A percentile compares a stretch with the other conserved stretches of the same genome.
Evolutionary conservation across 2,797 vertebrate species (phyloP).

Genomic region (Remorina albescens): DNA sequence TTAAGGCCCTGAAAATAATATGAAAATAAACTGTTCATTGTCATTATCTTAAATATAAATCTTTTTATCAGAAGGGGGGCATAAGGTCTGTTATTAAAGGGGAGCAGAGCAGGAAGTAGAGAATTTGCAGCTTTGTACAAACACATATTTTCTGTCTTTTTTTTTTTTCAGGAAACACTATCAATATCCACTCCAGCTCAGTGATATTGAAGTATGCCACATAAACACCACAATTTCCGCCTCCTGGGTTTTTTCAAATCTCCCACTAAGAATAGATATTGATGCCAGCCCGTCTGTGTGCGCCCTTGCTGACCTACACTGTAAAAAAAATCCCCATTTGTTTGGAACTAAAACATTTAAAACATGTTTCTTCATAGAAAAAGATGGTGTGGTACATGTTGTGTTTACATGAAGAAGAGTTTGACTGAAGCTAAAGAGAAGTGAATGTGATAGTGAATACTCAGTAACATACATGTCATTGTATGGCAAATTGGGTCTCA

Average conservation of each 20-base stretch:
- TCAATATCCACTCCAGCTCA: conserved; percentile 2
- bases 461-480: too few relatives aligned
- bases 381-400: not conserved
- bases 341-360: too few relatives aligned
- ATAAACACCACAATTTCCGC: conserved; percentile 27
- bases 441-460: not conserved
- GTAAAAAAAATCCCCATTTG: too few relatives aligned
- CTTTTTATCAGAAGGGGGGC: not conserved
- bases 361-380: too few relatives aligned
- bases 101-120: conserved; percentile 21
- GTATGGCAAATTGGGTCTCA: not conserved
- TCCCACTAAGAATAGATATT: conserved; percentile 35
- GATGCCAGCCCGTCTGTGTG: conserved; percentile 43
- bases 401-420: not conserved
- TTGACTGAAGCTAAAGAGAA: too few relatives aligned
- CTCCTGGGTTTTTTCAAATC: conserved; percentile 20
- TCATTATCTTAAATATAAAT: conserved; percentile 2
- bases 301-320: conserved; percentile 33
- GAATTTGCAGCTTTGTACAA: conserved; percentile 7
- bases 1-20: not conserved
- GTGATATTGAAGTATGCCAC: conserved; percentile 30
- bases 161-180: conserved; percentile 35
- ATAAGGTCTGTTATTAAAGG: not conserved
- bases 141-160: conserved; percentile 25
- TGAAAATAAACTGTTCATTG: not conserved